Evolutionary conservation across 2,113 vertebrate genomes (phyloP), one percentile per base, ranked within the genome.

Genomic region (Phrynosoma platyrhinos): DNA sequence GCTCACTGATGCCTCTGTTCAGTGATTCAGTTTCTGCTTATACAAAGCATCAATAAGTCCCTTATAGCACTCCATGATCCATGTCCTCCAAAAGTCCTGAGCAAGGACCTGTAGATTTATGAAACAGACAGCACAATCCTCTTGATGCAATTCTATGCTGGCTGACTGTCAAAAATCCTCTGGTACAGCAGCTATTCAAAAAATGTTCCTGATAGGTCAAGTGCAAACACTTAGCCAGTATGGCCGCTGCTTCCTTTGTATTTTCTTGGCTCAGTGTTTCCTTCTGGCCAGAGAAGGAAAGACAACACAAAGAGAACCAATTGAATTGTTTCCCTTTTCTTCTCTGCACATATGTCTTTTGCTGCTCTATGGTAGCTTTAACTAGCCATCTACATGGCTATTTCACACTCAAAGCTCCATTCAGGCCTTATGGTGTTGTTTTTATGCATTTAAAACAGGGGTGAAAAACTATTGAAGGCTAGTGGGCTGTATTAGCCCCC

Each of bases 11-110:
- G 53, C 13, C 14, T 18, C 40, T 76, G 75, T 14, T 77, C n/a
- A 9, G 10, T 68, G n/a, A 36, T 30, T 52, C 30, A 36, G 1
- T 36, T 9, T 42, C 20, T 9, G 52, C 25, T n/a, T 82, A 52
- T 82, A 42, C 42, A 40, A 85, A 76, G 62, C 47, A 40, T 82
- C 62, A 30, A 36, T 2, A 18, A 88, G 47, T 77, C 80, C 42
- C 16, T 88, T 27, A 10, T 21, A 36, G 66, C 5, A 36, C 76
- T 2, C 36, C 32, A 27, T 47, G 64, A 82, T 75, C 64, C 72
- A n/a, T 75, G 71, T 47, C 88, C 64, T 86, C 71, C 84, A 88
- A 88, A 88, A 30, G 80, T 83, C 72, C 80, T 69, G 64, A 40
- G 80, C 74, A 68, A 77, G 1, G 80, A 77, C 42, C 87, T 83